Percentiles rank a stretch among this genome's conserved stretches.
These are phyloP conservation scores for Chloroceryle aenea DNA, from an alignment of 2,113 vertebrate species.

Conservation along the genomic window DNA sequence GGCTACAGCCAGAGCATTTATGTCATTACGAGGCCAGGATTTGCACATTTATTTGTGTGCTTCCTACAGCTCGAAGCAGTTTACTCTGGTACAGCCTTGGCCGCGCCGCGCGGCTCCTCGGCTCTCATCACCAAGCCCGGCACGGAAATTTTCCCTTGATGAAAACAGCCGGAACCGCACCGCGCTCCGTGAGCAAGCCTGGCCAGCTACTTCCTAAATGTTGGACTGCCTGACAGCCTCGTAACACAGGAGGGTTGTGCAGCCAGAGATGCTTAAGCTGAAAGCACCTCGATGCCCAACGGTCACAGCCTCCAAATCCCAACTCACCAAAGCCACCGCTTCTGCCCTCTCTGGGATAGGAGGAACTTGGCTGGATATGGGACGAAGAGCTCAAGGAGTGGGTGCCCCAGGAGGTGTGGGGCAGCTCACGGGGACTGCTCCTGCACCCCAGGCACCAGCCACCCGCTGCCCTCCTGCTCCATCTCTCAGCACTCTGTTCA, in stretches of 20 bases:
- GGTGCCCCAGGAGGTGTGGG: background rate
- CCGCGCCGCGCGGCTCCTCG: accelerated
- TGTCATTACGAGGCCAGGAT: background rate
- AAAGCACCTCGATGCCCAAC: background rate
- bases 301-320: background rate
- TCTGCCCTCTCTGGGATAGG: background rate
- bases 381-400: accelerated
- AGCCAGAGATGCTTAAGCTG: background rate
- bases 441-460: background rate
- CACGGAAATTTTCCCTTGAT: background rate
- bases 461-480: background rate
- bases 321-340: accelerated
- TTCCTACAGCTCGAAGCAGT: background rate
- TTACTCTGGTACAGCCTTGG: slow-evolving; percentile 1
- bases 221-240: accelerated
- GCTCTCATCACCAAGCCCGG: background rate
- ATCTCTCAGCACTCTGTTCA: background rate
- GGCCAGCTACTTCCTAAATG: background rate
- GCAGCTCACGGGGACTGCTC: accelerated
- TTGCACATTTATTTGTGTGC: background rate
- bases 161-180: background rate
- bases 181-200: background rate
- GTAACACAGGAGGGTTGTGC: background rate
- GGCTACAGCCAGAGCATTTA: background rate
- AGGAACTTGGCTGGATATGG: accelerated